Base-by-base conservation (phyloP, 2,888 invertebrate species). In the Fissipunctia ypsillon region DNA sequence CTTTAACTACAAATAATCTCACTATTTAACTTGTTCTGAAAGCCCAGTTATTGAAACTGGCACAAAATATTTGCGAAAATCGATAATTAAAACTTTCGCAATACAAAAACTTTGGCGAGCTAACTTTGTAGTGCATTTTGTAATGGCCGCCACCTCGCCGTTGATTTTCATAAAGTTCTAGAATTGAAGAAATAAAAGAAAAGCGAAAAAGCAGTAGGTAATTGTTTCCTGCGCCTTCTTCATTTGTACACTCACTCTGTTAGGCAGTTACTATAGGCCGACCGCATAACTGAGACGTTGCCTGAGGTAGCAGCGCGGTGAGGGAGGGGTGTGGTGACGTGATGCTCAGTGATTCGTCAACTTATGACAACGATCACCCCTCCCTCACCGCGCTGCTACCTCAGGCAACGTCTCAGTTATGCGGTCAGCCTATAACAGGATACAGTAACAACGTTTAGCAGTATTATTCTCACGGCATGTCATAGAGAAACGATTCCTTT, bases 31-130 rank as follows among this genome's bases (percentile, higher is more conserved):
- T 67, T 67, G 52, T 65, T 65, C n/a, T 35, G 10, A 48, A 68
- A 68, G n/a, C 19, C 25, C 14, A 22, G 38, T 63, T 69, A 70
- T 16, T 57, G 43, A 25, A 74, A 69, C 73, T 67, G 9, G 68
- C 19, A 70, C 76, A 81, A 82, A 78, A 76, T 77, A 69, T 79
- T 84, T 73, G 69, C 60, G 38, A 25, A 83, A 85, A 87, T 25
- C 88, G 85, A 90, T 89, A 89, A 89, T 90, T 89, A 89, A 90
- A 90, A 91, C 88, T 89, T 90, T 85, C 9, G n/a, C 61, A 50
- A 25, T 75, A 76, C 74, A 74, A 60, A 85, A 87, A 84, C 82
- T 85, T 84, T 45, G 41, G n/a, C 28, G 52, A 65, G 48, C 6
- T 25, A 48, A 69, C 22, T 45, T 48, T 64, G 19, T 48, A 64